phyloP scores from a whole-genome alignment of 1,140 invertebrate genomes.

The Drosophila ambigua region DNA sequence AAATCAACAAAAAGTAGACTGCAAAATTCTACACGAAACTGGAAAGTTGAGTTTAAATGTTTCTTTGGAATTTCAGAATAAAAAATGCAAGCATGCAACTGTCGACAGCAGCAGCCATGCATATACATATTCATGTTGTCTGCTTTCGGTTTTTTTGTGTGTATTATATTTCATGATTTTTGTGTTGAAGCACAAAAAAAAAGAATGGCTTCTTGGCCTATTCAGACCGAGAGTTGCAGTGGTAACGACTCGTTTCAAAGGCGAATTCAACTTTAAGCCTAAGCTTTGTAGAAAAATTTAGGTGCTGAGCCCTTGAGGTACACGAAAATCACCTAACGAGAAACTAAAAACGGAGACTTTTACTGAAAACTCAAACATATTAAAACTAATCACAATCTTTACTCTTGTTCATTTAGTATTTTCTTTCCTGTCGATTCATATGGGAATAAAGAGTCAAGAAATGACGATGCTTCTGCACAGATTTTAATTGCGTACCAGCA shows the following conservation, averaged over 20 bases:
- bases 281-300: neutral
- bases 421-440: neutral
- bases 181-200: conserved; percentile 21
- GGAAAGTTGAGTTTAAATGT: conserved; percentile 48
- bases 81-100: conserved; percentile 40
- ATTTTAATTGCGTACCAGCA: neutral
- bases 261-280: conserved; percentile 14
- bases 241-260: conserved; percentile 40
- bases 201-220: conserved; percentile 34
- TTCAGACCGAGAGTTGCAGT: conserved; percentile 28
- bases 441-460: neutral
- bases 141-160: conserved; percentile 20
- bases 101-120: conserved; percentile 19
- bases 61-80: conserved; percentile 41
- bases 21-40: conserved; percentile 39
- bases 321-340: neutral
- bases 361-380: neutral
- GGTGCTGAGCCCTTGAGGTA: conserved; percentile 13
- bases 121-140: conserved; percentile 31
- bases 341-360: neutral
- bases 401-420: too few species aligned
- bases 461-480: neutral
- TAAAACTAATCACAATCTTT: too few species aligned
- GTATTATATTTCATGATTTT: conserved; percentile 12
- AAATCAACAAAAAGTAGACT: conserved; percentile 30